Evolutionary conservation across 2,797 vertebrate genomes (phyloP).

Genomic region (Sebastes taczanowskii): DNA sequence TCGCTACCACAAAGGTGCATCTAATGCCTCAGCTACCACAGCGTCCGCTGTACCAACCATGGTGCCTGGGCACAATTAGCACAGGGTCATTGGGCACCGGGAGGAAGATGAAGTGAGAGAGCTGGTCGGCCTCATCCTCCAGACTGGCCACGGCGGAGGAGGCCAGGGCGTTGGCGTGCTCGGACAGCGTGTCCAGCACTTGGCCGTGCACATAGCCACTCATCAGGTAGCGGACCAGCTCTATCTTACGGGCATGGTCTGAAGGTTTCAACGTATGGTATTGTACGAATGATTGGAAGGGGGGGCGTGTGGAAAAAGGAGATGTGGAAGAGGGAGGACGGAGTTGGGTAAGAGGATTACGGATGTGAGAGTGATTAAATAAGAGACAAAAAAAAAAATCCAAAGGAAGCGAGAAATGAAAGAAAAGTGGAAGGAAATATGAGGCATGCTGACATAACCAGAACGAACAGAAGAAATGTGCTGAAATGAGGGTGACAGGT

Average conservation of each 20-base stretch:
- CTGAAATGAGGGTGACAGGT: constrained; percentile 30
- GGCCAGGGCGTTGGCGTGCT: constrained; percentile 90
- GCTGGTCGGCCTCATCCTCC: constrained; percentile 89
- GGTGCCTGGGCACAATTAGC: constrained; percentile 86
- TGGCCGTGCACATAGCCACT: constrained; percentile 89
- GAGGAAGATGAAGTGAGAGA: constrained; percentile 90
- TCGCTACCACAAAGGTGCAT: constrained; percentile 35
- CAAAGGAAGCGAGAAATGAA: constrained; percentile 67
- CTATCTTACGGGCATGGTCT: constrained; percentile 95
- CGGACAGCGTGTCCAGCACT: constrained; percentile 90
- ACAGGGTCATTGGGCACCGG: constrained; percentile 86
- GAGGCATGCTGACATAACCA: constrained; percentile 60
- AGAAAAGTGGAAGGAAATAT: constrained; percentile 64
- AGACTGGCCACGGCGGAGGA: constrained; percentile 89
- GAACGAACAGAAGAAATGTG: constrained; percentile 55
- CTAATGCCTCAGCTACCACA: constrained; percentile 35
- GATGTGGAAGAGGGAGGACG: constrained; percentile 19
- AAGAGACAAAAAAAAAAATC: constrained; percentile 56
- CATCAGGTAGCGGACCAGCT: constrained; percentile 92
- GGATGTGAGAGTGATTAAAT: constrained; percentile 47
- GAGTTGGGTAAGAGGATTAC: constrained; percentile 62
- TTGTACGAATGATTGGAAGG: constrained; percentile 12
- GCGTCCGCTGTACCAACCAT: constrained; percentile 89
- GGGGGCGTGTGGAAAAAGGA: not conserved
- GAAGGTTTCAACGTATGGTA: constrained; percentile 53